Evolutionary conservation across 1,140 invertebrate genomes (phyloP).

Genomic region (Steinernema khuongi): DNA sequence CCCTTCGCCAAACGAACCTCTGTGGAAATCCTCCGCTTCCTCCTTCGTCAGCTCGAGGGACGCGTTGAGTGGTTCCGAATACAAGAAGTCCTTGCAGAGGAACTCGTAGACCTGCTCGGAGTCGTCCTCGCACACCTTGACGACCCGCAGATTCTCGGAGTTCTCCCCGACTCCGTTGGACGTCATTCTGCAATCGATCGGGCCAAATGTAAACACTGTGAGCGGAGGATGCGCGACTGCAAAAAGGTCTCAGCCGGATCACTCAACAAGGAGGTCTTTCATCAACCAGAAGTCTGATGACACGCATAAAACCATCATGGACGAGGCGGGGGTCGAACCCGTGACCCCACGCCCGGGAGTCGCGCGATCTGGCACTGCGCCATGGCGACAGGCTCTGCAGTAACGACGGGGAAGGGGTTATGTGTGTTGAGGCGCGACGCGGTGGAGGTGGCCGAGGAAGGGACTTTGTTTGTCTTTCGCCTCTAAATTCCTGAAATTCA

Average conservation of each 20-base stretch:
- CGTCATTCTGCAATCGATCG: constrained; percentile 12
- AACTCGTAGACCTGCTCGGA: neutral
- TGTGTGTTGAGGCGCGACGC: neutral
- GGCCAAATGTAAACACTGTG: neutral
- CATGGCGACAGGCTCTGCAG: neutral
- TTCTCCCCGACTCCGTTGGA: neutral
- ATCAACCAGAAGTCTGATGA: neutral
- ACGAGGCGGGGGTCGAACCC: neutral
- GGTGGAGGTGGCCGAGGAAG: neutral
- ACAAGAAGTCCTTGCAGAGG: constrained; percentile 8
- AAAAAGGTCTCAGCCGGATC: constrained; percentile 3
- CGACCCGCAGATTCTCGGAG: neutral
- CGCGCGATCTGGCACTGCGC: neutral
- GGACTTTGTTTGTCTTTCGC: neutral
- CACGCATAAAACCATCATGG: neutral
- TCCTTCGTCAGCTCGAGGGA: neutral
- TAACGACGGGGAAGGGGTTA: neutral
- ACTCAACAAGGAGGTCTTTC: neutral
- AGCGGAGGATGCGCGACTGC: neutral
- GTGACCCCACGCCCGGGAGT: neutral
- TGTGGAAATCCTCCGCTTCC: constrained; percentile 7
- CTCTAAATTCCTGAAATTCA: constrained; percentile 11
- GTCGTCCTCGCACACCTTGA: neutral
- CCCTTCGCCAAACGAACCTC: neutral
- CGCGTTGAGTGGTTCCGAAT: neutral